Conservation (phyloP, 2,113 vertebrate species). For the Ameiurus melas region DNA sequence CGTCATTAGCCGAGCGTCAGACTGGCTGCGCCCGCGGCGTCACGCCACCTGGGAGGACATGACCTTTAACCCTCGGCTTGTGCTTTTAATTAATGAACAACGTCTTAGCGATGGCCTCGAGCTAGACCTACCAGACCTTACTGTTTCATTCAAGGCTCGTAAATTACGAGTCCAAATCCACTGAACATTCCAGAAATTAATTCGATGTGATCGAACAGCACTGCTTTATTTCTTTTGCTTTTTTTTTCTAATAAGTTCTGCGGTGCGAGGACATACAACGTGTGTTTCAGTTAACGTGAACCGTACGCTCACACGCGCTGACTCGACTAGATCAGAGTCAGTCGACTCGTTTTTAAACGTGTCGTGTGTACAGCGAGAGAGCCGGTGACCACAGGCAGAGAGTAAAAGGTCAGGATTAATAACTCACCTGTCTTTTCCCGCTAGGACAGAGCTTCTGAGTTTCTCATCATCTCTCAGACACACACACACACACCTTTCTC, state of each 20-base stretch:
- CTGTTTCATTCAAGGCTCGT: neutral
- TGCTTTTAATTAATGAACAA: slow-evolving; percentile 53
- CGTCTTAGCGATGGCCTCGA: slow-evolving; percentile 48
- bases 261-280: too few relatives aligned
- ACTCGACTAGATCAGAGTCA: neutral
- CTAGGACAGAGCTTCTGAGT: neutral
- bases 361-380: neutral
- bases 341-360: neutral
- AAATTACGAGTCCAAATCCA: neutral
- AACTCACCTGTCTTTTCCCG: neutral
- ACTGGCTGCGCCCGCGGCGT: slow-evolving; percentile 48
- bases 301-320: neutral
- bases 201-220: neutral
- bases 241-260: neutral
- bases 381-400: neutral
- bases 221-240: neutral
- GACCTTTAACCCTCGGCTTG: slow-evolving; percentile 42
- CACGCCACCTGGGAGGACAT: slow-evolving; percentile 47
- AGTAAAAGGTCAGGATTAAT: slow-evolving; percentile 6
- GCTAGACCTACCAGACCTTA: slow-evolving; percentile 29
- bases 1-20: slow-evolving; percentile 46
- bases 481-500: slow-evolving; percentile 51
- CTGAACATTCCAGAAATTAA: neutral
- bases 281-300: neutral
- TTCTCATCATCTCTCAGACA: slow-evolving; percentile 4